Percentiles rank a stretch among this genome's conserved stretches.
Evolutionary conservation across 2,113 vertebrate genomes (phyloP).

Genomic region (Aleadryas rufinucha): DNA sequence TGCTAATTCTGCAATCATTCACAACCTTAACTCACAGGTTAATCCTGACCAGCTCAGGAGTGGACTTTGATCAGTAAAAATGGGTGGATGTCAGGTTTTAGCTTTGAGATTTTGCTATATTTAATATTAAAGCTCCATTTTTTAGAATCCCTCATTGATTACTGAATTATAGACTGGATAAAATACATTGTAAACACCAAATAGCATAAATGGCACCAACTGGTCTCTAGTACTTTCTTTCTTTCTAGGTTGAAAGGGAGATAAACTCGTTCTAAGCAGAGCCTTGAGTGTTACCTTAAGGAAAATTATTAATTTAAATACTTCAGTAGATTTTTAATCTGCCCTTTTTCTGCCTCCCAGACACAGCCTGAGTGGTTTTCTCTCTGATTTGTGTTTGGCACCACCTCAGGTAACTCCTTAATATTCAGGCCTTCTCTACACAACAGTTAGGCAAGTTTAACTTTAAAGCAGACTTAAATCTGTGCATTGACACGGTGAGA

Average conservation of each 20-base stretch:
- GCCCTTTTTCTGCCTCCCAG: not conserved
- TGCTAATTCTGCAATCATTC: not conserved
- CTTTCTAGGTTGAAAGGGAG: not conserved
- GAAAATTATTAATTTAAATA: not conserved
- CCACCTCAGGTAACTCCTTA: not conserved
- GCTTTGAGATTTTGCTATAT: not conserved
- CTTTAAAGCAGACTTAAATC: not conserved
- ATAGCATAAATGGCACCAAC: not conserved
- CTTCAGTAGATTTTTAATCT: not conserved
- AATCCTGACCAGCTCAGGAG: not conserved
- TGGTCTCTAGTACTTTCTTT: not conserved
- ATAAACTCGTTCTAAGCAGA: not conserved
- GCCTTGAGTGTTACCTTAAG: not conserved
- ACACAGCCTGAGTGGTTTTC: not conserved
- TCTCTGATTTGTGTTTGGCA: not conserved
- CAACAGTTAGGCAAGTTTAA: not conserved
- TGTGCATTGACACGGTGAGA: not conserved
- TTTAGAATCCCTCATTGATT: not conserved
- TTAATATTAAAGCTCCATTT: not conserved
- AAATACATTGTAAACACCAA: accelerated
- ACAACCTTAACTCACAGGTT: not conserved
- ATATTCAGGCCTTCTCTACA: not conserved
- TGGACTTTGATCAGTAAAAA: not conserved
- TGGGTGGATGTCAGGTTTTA: not conserved
- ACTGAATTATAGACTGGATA: not conserved